These are phyloP conservation scores for Galemys pyrenaicus DNA, from an alignment of 2,113 vertebrate species.

Conservation along the genomic window DNA sequence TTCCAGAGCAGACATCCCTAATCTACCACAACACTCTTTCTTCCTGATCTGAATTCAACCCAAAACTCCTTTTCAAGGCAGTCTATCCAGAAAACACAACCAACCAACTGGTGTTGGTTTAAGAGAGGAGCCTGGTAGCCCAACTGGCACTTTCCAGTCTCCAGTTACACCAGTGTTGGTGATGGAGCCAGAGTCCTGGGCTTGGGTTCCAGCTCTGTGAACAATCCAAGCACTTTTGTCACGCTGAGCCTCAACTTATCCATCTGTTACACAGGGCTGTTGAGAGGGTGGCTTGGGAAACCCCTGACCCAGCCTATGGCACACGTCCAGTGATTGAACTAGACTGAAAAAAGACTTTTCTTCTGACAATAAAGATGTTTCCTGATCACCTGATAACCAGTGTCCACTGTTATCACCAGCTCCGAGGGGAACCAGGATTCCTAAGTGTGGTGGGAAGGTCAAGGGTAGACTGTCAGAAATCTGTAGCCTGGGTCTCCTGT, in stretches of 20 bases:
- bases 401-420: neutral
- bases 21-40: neutral
- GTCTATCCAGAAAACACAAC: neutral
- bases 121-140: neutral
- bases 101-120: neutral
- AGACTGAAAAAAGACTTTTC: neutral
- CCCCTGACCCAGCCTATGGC: neutral
- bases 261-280: neutral
- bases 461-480: neutral
- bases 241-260: neutral
- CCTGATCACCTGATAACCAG: neutral
- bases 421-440: neutral
- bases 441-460: neutral
- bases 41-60: neutral
- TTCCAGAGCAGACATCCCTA: neutral
- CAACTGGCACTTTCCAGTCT: neutral
- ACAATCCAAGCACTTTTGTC: neutral
- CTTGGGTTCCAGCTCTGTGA: neutral
- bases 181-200: neutral
- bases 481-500: neutral
- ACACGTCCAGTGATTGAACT: fast-evolving
- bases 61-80: neutral
- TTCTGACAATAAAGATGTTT: neutral
- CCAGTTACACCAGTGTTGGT: neutral
- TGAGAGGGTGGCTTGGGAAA: neutral